These are phyloP conservation scores for Eupithecia exiguata DNA, from an alignment of 2,888 invertebrate species.

Conservation along the genomic window DNA sequence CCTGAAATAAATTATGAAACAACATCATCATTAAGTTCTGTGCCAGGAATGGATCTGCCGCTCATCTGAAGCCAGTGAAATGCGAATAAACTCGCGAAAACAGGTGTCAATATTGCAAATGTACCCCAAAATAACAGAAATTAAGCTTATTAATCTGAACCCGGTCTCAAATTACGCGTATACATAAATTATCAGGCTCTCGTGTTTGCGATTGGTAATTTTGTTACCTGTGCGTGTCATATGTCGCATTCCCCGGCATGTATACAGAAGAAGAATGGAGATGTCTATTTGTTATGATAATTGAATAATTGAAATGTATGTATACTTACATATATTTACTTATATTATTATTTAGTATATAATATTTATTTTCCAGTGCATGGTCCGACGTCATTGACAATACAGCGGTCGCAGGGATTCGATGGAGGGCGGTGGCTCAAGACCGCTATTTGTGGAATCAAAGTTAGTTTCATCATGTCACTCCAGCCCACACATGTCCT, in stretches of 20 bases:
- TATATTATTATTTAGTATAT: no score
- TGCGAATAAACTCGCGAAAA: not conserved
- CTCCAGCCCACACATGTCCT: no score
- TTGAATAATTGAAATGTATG: no score
- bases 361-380: not conserved
- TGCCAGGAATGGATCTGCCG: not conserved
- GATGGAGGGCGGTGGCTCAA: no score
- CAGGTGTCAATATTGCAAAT: conserved; percentile 4
- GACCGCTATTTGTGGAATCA: no score
- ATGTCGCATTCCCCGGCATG: conserved; percentile 14
- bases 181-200: conserved; percentile 27
- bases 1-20: no score
- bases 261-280: not conserved
- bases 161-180: conserved; percentile 20
- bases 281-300: conserved; percentile 15
- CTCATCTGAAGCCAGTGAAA: not conserved
- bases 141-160: conserved; percentile 13
- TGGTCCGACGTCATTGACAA: no score
- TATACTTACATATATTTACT: no score
- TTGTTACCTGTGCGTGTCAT: conserved; percentile 19
- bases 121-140: conserved; percentile 7
- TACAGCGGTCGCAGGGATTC: no score
- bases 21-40: no score
- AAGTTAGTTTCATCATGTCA: no score
- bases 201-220: conserved; percentile 31